phyloP scores from a whole-genome alignment of 2,888 invertebrate genomes.

The Sinodicranocentrus sp. region DNA sequence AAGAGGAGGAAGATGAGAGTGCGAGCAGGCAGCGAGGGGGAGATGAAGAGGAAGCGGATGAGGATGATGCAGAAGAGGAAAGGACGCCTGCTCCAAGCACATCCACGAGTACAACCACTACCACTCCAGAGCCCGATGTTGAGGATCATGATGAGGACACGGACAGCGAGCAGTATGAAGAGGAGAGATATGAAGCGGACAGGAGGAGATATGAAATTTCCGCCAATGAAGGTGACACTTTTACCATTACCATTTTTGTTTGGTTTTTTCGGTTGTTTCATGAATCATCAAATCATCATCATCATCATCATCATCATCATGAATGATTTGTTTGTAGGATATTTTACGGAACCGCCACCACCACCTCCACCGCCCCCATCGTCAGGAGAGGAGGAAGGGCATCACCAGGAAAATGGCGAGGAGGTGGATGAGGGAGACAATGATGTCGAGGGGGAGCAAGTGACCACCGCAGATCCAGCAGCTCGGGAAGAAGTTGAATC shows the following conservation, averaged over 20 bases:
- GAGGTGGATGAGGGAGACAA: slow-evolving; percentile 45
- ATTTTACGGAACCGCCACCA: slow-evolving; percentile 52
- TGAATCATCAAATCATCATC: too few species aligned
- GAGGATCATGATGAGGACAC: slow-evolving; percentile 58
- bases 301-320: too few species aligned
- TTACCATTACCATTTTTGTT: not conserved
- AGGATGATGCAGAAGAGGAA: slow-evolving; percentile 58
- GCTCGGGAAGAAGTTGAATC: slow-evolving; percentile 15
- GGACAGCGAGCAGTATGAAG: slow-evolving; percentile 57
- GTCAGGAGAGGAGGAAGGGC: slow-evolving; percentile 2
- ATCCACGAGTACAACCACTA: slow-evolving; percentile 53
- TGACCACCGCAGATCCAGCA: not conserved
- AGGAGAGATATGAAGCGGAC: slow-evolving; percentile 65
- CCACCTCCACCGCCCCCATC: slow-evolving; percentile 57
- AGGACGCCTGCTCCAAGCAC: slow-evolving; percentile 1
- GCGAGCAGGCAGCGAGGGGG: not conserved
- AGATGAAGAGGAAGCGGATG: slow-evolving; percentile 28
- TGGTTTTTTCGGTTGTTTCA: not conserved
- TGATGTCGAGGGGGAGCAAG: slow-evolving; percentile 22
- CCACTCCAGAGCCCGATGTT: slow-evolving; percentile 30
- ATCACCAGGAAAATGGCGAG: slow-evolving; percentile 26
- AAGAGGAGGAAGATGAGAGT: slow-evolving; percentile 19
- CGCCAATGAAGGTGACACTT: slow-evolving; percentile 51
- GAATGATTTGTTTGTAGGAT: slow-evolving; percentile 4
- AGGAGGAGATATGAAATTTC: slow-evolving; percentile 47